Base-by-base conservation (phyloP, 2,888 invertebrate genomes). In the Endotricha flammealis region DNA sequence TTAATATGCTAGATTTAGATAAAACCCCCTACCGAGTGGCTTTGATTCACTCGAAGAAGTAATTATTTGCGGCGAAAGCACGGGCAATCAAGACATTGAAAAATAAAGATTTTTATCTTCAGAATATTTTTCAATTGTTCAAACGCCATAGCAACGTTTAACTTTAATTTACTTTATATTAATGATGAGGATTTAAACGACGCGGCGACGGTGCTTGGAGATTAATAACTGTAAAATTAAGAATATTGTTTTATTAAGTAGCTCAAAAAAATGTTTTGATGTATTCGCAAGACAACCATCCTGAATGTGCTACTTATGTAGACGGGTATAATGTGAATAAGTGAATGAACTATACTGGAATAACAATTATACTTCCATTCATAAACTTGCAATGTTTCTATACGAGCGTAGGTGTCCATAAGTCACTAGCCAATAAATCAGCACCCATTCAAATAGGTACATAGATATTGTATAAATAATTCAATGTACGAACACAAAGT, bases 1-100 rank as follows among this genome's bases (percentile, higher is more conserved):
- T 79, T 80, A 80, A 78, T 78, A 77, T 79, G 70, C 74, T 68
- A 80, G 75, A 81, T 71, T 75, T 65, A 74, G 69, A 82, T 77
- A 78, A 75, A 65, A 57, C 42, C 53, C 48, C 46, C 50, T 41
- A 52, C 56, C 42, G 45, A 47, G 50, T 47, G 37, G 32, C 38
- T 42, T 44, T 36, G 53, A 57, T 58, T 57, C 53, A 54, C 48
- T 58, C 52, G 39, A 62, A 64, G 48, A 64, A 67, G 60, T 60
- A 49, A 65, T 67, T 70, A 69, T 57, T 57, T 44, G 38, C 44
- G 38, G 44, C 40, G 55, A 67, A 65, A 66, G 52, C 44, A 48
- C 37, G 38, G 39, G 40, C 29, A 23, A 38, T 25, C 24, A 24
- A 36, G 41, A 25, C 20, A 28, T 23, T 32, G 24, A 38, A 34